These are phyloP conservation scores for Eubasilissa regina DNA, from an alignment of 1,140 invertebrate species.

Conservation along the genomic window DNA sequence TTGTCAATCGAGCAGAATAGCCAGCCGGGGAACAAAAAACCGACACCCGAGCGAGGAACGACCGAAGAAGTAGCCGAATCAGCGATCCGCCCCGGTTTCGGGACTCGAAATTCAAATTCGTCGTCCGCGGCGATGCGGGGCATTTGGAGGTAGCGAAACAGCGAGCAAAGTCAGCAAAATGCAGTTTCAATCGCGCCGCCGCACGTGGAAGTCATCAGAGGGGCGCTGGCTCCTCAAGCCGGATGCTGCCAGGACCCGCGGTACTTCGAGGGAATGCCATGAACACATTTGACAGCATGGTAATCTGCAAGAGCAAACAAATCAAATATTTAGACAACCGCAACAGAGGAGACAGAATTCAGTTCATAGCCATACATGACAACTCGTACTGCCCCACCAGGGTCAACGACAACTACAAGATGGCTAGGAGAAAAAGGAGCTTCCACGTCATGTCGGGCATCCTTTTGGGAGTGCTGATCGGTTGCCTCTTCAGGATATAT, in stretches of 20 bases:
- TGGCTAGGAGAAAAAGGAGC: constrained; percentile 62
- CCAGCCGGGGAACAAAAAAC: too few relatives aligned
- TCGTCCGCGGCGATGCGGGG: not conserved
- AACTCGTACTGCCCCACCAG: constrained; percentile 22
- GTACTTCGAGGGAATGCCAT: not conserved
- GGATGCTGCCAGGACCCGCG: not conserved
- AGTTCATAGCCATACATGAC: constrained; percentile 44
- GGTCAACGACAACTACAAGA: constrained; percentile 50
- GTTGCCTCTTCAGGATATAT: constrained; percentile 51
- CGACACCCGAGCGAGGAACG: too few relatives aligned
- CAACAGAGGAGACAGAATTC: constrained; percentile 40
- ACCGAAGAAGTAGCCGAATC: not conserved
- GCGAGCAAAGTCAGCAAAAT: not conserved
- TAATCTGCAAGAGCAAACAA: constrained; percentile 36
- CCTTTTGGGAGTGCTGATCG: constrained; percentile 61
- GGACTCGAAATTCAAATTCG: not conserved
- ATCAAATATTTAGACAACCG: constrained; percentile 39
- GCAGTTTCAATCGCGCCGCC: constrained; percentile 1
- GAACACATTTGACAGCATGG: constrained; percentile 42
- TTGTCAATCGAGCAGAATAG: too few relatives aligned
- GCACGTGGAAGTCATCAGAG: not conserved
- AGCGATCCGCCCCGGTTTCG: not conserved
- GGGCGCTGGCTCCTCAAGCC: constrained; percentile 4
- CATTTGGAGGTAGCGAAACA: constrained; percentile 4
- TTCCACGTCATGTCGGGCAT: constrained; percentile 63